These are phyloP conservation scores for Diadumene lineata DNA, from an alignment of 92 coral and sea anemone genomes.

Conservation along the genomic window DNA sequence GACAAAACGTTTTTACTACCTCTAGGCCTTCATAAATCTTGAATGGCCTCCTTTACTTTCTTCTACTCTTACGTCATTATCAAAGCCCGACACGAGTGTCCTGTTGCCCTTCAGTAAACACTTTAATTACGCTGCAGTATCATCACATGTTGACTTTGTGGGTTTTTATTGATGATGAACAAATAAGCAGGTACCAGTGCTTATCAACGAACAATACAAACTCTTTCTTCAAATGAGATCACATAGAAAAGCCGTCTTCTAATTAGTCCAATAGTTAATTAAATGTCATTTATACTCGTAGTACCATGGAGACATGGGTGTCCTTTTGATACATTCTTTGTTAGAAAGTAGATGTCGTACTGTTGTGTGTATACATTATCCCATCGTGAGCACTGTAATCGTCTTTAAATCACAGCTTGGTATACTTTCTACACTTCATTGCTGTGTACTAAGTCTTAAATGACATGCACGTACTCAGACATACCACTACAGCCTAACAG, in stretches of 20 bases:
- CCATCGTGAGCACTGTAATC: not conserved
- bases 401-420: not conserved
- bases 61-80: too few species aligned
- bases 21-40: too few species aligned
- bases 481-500: not conserved
- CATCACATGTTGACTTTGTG: not conserved
- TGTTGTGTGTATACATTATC: not conserved
- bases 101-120: too few species aligned
- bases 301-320: slow-evolving; percentile 12
- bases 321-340: not conserved
- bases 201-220: slow-evolving; percentile 33
- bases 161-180: slow-evolving; percentile 7
- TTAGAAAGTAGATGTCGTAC: not conserved
- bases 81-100: too few species aligned
- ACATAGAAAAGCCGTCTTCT: slow-evolving; percentile 32
- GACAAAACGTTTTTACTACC: too few species aligned
- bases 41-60: too few species aligned
- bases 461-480: not conserved
- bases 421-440: not conserved
- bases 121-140: not conserved
- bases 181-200: slow-evolving; percentile 54
- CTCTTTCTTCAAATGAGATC: slow-evolving; percentile 25
- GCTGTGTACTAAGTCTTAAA: not conserved
- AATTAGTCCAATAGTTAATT: slow-evolving; percentile 28
- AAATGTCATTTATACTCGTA: slow-evolving; percentile 25